Conservation (phyloP, 2,888 invertebrate genomes). For the Caenorhabditis panamensis region DNA sequence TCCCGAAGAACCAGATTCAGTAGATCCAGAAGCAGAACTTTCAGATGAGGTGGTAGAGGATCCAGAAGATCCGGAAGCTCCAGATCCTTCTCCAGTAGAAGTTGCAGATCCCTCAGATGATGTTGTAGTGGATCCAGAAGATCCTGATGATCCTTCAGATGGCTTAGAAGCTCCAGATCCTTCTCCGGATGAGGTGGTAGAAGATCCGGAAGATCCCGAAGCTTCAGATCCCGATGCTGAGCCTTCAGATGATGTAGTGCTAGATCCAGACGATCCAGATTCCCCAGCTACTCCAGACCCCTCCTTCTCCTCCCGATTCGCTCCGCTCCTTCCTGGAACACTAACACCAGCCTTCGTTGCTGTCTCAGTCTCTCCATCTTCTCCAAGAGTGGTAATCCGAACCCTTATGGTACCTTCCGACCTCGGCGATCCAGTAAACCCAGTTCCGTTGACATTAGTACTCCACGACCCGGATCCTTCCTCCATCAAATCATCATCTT, state of each 20-base stretch:
- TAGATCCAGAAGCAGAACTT: too few relatives aligned
- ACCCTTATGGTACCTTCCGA: slow-evolving; percentile 46
- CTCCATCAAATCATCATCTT: slow-evolving; percentile 60
- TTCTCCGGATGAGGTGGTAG: background rate
- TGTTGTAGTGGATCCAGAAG: too few relatives aligned
- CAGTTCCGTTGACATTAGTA: slow-evolving; percentile 40
- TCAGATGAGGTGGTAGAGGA: too few relatives aligned
- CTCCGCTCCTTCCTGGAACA: slow-evolving; percentile 5
- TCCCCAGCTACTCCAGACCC: too few relatives aligned
- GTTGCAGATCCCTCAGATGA: slow-evolving; percentile 14
- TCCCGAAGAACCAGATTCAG: too few relatives aligned
- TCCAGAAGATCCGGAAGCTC: slow-evolving; percentile 18
- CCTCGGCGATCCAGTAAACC: slow-evolving; percentile 41
- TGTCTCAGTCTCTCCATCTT: slow-evolving; percentile 47
- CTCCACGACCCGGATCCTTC: slow-evolving; percentile 43
- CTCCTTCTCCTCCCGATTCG: too few relatives aligned
- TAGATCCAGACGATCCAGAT: slow-evolving; percentile 17
- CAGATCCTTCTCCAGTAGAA: slow-evolving; percentile 7
- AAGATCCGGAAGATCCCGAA: slow-evolving; percentile 12
- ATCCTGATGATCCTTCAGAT: too few relatives aligned
- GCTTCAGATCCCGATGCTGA: too few relatives aligned
- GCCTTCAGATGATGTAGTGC: slow-evolving; percentile 6
- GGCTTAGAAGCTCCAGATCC: slow-evolving; percentile 5
- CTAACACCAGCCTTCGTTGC: slow-evolving; percentile 46
- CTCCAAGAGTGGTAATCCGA: slow-evolving; percentile 52